phyloP scores from a whole-genome alignment of 2,888 invertebrate species.

The Aquatica leii region DNA sequence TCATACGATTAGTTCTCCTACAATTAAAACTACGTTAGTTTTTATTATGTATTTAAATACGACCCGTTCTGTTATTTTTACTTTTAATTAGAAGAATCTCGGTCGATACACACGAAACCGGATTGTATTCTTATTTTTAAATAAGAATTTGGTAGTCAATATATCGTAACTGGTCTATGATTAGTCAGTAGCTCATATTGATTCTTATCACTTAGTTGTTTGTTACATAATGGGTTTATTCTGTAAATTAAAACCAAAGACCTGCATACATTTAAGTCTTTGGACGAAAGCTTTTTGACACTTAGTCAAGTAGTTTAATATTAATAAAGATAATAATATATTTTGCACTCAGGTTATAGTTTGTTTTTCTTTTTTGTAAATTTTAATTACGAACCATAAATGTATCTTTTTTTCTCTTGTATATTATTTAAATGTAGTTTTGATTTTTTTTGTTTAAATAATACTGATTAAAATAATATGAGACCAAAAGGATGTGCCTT shows the following conservation, averaged over 20 bases:
- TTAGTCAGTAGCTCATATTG: conserved; percentile 34
- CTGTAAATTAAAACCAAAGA: conserved; percentile 20
- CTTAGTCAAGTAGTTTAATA: conserved; percentile 22
- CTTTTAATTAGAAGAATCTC: conserved; percentile 3
- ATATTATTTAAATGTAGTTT: conserved; percentile 25
- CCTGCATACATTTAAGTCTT: conserved; percentile 12
- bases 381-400: conserved; percentile 19
- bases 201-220: conserved; percentile 20
- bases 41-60: not conserved
- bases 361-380: conserved; percentile 20
- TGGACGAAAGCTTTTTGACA: conserved; percentile 17
- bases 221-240: conserved; percentile 20
- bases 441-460: conserved; percentile 14
- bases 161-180: conserved; percentile 30
- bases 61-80: not conserved
- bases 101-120: not conserved
- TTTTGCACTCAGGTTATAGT: conserved; percentile 24
- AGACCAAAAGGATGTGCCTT: conserved; percentile 38
- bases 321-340: not conserved
- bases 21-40: conserved; percentile 1
- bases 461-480: conserved; percentile 21
- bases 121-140: not conserved
- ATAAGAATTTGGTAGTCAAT: conserved; percentile 29
- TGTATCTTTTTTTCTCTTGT: conserved; percentile 9
- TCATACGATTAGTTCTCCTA: not conserved